phyloP scores from a whole-genome alignment of 2,797 vertebrate species.

The Pitangus sulphuratus region DNA sequence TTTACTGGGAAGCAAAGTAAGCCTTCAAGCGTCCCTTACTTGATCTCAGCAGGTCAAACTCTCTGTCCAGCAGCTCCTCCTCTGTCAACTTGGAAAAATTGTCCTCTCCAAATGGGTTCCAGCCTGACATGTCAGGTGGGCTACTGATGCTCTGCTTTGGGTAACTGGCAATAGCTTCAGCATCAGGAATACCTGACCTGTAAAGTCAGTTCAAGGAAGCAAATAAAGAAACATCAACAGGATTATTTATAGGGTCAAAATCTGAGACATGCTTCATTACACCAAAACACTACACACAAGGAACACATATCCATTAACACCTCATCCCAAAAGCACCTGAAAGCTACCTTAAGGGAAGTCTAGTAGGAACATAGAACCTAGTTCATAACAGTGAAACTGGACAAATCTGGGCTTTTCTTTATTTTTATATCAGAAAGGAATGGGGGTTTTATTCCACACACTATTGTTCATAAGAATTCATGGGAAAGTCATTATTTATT shows the following conservation, averaged over 20 bases:
- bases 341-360: background rate
- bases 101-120: conserved; percentile 98
- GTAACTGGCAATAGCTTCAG: conserved; percentile 76
- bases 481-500: fast-evolving
- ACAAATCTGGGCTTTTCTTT: background rate
- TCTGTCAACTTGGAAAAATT: conserved; percentile 97
- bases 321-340: background rate
- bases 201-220: background rate
- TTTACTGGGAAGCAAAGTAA: conserved; percentile 83
- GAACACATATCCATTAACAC: background rate
- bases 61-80: conserved; percentile 95
- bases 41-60: conserved; percentile 98
- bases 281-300: background rate
- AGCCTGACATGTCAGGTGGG: conserved; percentile 96
- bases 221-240: background rate
- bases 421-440: background rate
- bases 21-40: conserved; percentile 90
- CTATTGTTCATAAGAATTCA: fast-evolving
- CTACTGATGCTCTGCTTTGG: conserved; percentile 82
- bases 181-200: conserved; percentile 79
- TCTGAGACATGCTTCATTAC: background rate
- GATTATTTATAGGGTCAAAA: background rate
- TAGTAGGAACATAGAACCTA: background rate
- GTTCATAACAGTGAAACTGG: background rate
- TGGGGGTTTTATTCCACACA: fast-evolving